Percentiles rank a stretch among this genome's conserved stretches.
These are phyloP conservation scores for Phoxinus dragarum DNA, from an alignment of 2,797 vertebrate genomes.

Conservation along the genomic window DNA sequence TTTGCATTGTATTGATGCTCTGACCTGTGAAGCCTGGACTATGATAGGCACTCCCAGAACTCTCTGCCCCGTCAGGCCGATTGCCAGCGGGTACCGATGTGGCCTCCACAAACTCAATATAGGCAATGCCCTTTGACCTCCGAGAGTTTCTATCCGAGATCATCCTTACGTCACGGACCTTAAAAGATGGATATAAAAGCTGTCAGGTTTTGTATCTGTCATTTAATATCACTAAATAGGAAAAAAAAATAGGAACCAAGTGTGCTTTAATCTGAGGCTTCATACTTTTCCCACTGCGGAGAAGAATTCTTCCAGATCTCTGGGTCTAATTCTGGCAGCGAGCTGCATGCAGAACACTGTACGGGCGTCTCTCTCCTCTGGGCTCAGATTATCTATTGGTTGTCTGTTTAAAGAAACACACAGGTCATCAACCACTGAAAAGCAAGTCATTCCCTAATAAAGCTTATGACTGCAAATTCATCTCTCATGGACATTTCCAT, in stretches of 20 bases:
- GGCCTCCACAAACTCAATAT: conserved; percentile 95
- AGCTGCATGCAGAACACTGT: conserved; percentile 99
- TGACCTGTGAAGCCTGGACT: conserved; percentile 97
- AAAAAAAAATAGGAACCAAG: background rate
- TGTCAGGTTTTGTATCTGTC: background rate
- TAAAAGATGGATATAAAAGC: background rate
- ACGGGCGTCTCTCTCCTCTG: conserved; percentile 95
- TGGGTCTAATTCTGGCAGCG: conserved; percentile 95
- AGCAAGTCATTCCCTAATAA: background rate
- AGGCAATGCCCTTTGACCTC: conserved; percentile 98
- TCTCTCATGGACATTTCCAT: background rate
- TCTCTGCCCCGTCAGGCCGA: conserved; percentile 95
- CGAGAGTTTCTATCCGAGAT: conserved; percentile 98
- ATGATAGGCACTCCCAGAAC: conserved; percentile 97
- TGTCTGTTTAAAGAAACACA: conserved; percentile 75
- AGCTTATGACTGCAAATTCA: background rate
- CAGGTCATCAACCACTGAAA: background rate
- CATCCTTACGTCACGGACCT: conserved; percentile 98
- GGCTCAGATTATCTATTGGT: conserved; percentile 96
- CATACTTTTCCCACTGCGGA: conserved; percentile 97
- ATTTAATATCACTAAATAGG: background rate
- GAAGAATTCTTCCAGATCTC: conserved; percentile 98
- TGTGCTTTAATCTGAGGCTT: conserved; percentile 1
- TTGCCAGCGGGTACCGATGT: conserved; percentile 97
- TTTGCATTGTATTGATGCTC: background rate